Base-by-base conservation (phyloP, 1,140 invertebrate genomes). In the Neodiprion fabricii region DNA sequence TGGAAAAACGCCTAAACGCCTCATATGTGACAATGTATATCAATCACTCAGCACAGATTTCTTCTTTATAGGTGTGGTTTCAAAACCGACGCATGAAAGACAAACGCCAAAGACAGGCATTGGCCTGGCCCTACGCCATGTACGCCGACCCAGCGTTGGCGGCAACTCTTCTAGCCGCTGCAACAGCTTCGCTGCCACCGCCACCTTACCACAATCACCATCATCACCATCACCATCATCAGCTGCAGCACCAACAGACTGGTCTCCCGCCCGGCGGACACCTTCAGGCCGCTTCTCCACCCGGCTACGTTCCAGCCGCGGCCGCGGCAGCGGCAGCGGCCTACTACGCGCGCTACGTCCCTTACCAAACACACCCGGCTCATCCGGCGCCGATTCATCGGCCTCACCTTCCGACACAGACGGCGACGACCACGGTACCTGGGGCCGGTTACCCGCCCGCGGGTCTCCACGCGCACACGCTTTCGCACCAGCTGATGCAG, bases 71-170 rank as follows among this genome's bases (percentile, higher is more conserved):
- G 96, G 97, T 99, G 4, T 99, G 98, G 98, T 99, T 99, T 85
- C 98, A 99, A 91, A 99, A 99, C 82, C 92, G 98, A 12, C 91
- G 98, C n/a, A 99, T 99, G 98, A 99, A 99, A 85, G 97, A 99
- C 88, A 99, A 99, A 81, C 91, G 98, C 0, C 97, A 99, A 84
- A 88, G 96, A 9, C 94, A 98, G 87, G 95, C 97, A 0, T 92
- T 99, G 70, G 93, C 96, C 0, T 99, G 97, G 97, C 97, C 98
- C 0, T 97, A 98, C 85, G 94, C 95, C 0, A 95, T 98, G 47
- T 98, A 98, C 88, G 93, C 95, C 3, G 97, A 99, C 82, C 97
- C 97, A 7, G 92, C 95, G 1, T 92, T 99, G 75, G 96, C 97
- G 0, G 96, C 96, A 0, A 95, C 95, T n/a, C 90, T 98, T 9